phyloP scores from a whole-genome alignment of 2,113 vertebrate species.

The Ceuthmochares aereus region DNA sequence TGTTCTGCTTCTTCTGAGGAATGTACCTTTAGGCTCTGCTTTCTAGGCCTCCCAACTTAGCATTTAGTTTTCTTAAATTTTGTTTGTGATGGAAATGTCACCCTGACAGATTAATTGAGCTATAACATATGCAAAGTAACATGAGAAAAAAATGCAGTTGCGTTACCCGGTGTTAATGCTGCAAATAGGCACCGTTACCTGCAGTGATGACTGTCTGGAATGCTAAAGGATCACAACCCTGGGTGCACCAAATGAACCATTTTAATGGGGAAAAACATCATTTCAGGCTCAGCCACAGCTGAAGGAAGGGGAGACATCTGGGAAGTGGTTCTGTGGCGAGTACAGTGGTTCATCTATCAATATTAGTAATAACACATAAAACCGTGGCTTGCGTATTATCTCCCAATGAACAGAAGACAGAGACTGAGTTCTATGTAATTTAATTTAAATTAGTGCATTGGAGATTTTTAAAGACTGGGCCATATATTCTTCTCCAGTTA shows the following conservation, averaged over 20 bases:
- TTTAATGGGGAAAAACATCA: background rate
- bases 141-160: background rate
- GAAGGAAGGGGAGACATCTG: slow-evolving; percentile 24
- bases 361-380: slow-evolving; percentile 42
- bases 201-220: background rate
- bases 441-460: slow-evolving; percentile 74
- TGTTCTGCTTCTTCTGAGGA: background rate
- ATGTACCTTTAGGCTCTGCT: accelerated
- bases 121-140: background rate
- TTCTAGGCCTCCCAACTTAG: background rate
- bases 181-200: background rate
- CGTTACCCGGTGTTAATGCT: background rate
- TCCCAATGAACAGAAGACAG: slow-evolving; percentile 51
- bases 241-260: background rate
- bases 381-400: slow-evolving; percentile 34
- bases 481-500: slow-evolving; percentile 48
- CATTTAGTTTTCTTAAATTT: background rate
- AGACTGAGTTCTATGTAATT: slow-evolving; percentile 57
- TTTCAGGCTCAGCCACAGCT: background rate
- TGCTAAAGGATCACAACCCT: background rate
- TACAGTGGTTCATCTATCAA: background rate
- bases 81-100: background rate
- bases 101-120: slow-evolving; percentile 22
- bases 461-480: slow-evolving; percentile 51
- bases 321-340: slow-evolving; percentile 16